phyloP scores from a whole-genome alignment of 53 echinoderm and acorn worm species.

The Crossaster papposus region DNA sequence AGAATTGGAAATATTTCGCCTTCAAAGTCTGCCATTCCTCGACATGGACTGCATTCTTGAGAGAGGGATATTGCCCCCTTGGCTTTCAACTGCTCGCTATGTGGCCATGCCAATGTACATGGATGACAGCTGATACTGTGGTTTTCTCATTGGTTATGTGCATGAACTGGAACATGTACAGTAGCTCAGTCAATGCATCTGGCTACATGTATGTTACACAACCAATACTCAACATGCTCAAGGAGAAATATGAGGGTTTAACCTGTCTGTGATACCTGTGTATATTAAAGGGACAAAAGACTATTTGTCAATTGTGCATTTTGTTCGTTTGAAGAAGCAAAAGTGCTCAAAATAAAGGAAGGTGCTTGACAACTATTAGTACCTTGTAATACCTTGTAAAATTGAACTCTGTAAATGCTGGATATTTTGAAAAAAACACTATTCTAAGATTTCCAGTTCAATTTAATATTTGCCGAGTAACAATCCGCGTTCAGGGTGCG shows the following conservation, averaged over 20 bases:
- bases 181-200: not conserved
- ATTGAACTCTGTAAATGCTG: no score
- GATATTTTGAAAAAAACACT: no score
- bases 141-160: not conserved
- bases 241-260: not conserved
- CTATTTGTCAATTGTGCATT: no score
- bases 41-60: slow-evolving; percentile 47
- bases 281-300: no score
- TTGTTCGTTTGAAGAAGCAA: no score
- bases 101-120: not conserved
- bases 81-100: not conserved
- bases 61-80: not conserved
- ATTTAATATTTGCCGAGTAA: no score
- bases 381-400: no score
- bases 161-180: not conserved
- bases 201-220: not conserved
- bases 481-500: no score
- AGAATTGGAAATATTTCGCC: slow-evolving; percentile 57
- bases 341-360: no score
- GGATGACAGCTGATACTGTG: not conserved
- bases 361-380: no score
- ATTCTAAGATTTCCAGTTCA: no score
- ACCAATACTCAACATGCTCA: not conserved
- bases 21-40: slow-evolving; percentile 46
- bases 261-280: not conserved